These are phyloP conservation scores for Torymus texanus DNA, from an alignment of 2,888 invertebrate species.

Conservation along the genomic window DNA sequence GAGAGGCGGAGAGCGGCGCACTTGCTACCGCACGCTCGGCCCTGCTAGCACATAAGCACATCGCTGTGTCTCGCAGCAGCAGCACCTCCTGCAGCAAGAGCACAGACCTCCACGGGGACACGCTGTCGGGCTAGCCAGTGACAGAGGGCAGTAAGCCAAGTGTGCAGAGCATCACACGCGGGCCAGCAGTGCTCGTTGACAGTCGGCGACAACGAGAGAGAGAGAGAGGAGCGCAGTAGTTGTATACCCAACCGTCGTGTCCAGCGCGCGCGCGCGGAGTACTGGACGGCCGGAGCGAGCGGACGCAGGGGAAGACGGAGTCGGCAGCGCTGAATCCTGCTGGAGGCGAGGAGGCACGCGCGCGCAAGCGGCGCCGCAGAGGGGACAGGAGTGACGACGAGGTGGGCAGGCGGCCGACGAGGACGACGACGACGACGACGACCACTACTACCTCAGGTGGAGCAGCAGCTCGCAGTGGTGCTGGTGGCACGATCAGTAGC, in stretches of 20 bases:
- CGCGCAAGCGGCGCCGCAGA: conserved; percentile 42
- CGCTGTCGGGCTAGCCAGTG: neutral
- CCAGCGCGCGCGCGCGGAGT: neutral
- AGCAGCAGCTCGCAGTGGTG: neutral
- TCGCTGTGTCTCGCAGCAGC: too few relatives aligned
- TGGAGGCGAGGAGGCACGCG: neutral
- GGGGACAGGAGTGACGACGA: neutral
- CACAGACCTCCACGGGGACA: too few relatives aligned
- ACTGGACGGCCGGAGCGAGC: neutral
- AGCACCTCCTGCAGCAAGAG: neutral
- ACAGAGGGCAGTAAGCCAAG: too few relatives aligned
- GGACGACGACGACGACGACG: neutral
- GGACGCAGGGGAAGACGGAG: conserved; percentile 24
- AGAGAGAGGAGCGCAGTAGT: neutral
- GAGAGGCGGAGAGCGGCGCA: conserved; percentile 40
- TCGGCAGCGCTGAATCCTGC: conserved; percentile 22
- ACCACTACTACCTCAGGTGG: neutral
- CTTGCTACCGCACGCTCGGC: conserved; percentile 28
- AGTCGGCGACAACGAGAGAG: too few relatives aligned
- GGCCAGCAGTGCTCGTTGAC: too few relatives aligned
- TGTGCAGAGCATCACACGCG: too few relatives aligned
- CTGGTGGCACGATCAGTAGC: neutral
- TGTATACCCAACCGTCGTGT: neutral
- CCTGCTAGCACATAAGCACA: conserved; percentile 8
- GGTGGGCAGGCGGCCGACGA: neutral